Base-by-base conservation (phyloP, 2,888 invertebrate species). In the Acronicta aceris region DNA sequence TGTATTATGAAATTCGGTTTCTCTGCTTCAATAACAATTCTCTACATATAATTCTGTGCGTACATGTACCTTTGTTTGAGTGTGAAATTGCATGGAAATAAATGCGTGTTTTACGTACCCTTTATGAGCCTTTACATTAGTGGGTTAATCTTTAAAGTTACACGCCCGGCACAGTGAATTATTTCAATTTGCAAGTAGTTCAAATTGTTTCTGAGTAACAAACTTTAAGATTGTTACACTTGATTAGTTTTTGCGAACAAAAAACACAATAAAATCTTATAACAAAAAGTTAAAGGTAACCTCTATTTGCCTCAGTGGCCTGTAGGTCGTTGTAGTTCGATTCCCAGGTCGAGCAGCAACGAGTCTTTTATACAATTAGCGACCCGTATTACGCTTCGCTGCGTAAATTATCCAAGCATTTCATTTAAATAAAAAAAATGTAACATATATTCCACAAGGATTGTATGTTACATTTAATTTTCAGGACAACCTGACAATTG, bases 101-200 rank as follows among this genome's bases (percentile, higher is more conserved):
- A 84, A 83, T 83, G 81, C 75, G 74, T 81, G 76, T 21, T 79
- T 33, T 76, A 72, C 80, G 74, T 74, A 62, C 75, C 79, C 77
- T 79, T 76, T 76, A 79, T 75, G 78, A 78, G 75, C 81, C 78
- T 63, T 56, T 65, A 71, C 61, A 60, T 83, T 84, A 82, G 82
- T 86, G 88, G 85, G 81, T 86, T 78, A 82, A 73, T 81, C 83
- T 81, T 79, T 78, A 82, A 87, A 88, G 85, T 89, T 86, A 89
- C 84, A 83, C 81, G 76, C 75, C 82, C 72, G 77, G 82, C 81
- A 71, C 79, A 81, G 81, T 87, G 84, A 91, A 89, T 91, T 89
- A 92, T 91, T 90, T 89, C 88, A 88, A 90, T 89, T 90, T 86
- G 82, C 84, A 87, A 86, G 82, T 80, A 83, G 79, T 83, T 82